Evolutionary conservation across 2,797 vertebrate genomes (phyloP).

Genomic region (Dendrocincla fuliginosa): DNA sequence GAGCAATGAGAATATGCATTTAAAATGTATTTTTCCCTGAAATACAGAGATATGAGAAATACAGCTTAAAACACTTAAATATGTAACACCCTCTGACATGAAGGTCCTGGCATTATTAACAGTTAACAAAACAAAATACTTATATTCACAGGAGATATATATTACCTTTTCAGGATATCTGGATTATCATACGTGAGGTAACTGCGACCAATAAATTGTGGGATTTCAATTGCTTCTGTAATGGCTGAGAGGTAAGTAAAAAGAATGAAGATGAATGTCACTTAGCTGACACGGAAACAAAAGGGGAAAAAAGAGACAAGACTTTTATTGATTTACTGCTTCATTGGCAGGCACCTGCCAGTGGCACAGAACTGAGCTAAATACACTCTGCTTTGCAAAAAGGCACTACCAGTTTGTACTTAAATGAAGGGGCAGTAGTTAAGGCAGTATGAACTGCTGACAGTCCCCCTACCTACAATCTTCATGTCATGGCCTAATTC

Average conservation of each 20-base stretch:
- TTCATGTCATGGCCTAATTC: background rate
- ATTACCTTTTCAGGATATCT: constrained; percentile 92
- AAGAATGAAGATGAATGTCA: background rate
- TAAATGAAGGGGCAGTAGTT: background rate
- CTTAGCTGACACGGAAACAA: background rate
- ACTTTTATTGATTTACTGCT: background rate
- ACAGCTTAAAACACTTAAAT: background rate
- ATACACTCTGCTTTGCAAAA: background rate
- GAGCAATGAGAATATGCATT: background rate
- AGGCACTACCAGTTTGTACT: background rate
- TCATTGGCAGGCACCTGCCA: background rate
- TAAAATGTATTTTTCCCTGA: background rate
- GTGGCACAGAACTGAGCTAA: background rate
- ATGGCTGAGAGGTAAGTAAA: constrained; percentile 79
- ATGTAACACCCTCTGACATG: background rate
- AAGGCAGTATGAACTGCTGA: background rate
- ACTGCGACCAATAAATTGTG: constrained; percentile 95
- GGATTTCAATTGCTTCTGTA: constrained; percentile 93
- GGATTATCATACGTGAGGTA: constrained; percentile 91
- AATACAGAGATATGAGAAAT: background rate
- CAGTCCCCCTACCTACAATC: background rate
- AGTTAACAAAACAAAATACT: background rate
- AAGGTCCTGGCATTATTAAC: background rate
- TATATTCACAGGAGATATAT: background rate
- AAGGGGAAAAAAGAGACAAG: background rate